Evolutionary conservation across 2,113 vertebrate species (phyloP).

Genomic region (Ardeotis arabs): DNA sequence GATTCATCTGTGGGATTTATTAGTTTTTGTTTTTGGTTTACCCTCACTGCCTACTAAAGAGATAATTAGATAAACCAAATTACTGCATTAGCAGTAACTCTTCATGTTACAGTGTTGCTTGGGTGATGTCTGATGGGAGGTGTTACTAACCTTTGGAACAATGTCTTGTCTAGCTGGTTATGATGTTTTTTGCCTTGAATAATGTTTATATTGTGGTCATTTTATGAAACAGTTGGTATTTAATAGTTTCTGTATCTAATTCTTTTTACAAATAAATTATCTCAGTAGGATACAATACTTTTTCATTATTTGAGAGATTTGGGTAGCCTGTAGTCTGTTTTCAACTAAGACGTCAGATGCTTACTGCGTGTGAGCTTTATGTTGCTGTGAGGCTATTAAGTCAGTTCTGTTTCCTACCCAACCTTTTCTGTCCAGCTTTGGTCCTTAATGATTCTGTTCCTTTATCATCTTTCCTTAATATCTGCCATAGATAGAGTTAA

Average conservation of each 20-base stretch:
- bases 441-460: background rate
- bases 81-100: background rate
- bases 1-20: background rate
- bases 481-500: background rate
- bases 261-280: background rate
- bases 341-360: background rate
- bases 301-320: background rate
- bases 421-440: background rate
- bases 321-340: background rate
- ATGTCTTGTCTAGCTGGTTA: background rate
- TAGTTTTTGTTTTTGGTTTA: background rate
- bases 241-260: background rate
- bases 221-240: conserved; percentile 18
- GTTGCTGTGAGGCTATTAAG: background rate
- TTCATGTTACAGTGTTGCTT: background rate
- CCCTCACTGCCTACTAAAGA: background rate
- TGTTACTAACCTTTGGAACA: background rate
- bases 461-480: background rate
- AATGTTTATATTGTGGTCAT: conserved; percentile 14
- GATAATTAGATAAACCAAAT: background rate
- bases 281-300: background rate
- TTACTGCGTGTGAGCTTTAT: background rate
- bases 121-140: background rate
- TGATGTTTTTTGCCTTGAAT: background rate
- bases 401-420: background rate